Evolutionary conservation across 2,113 vertebrate genomes (phyloP).

Genomic region (Isichthys henryi): DNA sequence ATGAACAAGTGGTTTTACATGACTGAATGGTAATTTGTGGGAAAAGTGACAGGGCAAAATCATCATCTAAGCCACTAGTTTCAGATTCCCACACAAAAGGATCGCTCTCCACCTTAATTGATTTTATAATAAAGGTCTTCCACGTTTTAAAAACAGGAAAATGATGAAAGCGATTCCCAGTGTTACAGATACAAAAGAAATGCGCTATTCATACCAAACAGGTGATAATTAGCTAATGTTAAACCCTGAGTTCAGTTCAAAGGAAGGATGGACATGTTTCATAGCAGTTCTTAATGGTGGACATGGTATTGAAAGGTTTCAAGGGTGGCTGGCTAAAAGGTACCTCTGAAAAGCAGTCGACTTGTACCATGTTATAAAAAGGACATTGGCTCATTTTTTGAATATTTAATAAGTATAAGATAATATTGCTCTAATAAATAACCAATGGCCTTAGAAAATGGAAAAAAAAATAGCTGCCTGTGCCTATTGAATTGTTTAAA

Average conservation of each 20-base stretch:
- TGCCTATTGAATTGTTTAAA: neutral
- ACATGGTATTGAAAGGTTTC: conserved; percentile 31
- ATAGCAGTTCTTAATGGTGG: conserved; percentile 41
- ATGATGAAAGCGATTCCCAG: neutral
- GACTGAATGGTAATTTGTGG: neutral
- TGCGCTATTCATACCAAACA: neutral
- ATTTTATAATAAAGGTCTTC: neutral
- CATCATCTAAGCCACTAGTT: neutral
- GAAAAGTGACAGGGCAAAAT: neutral
- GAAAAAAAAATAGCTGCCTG: neutral
- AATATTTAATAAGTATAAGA: neutral
- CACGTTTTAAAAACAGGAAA: neutral
- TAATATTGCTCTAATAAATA: neutral
- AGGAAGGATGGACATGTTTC: conserved; percentile 44
- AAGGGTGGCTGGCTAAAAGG: conserved; percentile 38
- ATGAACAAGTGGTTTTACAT: neutral
- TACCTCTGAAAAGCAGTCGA: conserved; percentile 20
- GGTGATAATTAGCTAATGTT: neutral
- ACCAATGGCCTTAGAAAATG: neutral
- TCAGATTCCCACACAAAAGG: neutral
- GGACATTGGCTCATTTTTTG: neutral
- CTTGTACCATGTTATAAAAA: neutral
- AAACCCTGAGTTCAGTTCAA: conserved; percentile 50
- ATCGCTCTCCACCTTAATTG: neutral
- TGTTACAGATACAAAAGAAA: neutral